Evolutionary conservation across 2,888 invertebrate genomes (phyloP), one percentile per base, ranked within the genome.

Genomic region (Hemithea aestivaria): DNA sequence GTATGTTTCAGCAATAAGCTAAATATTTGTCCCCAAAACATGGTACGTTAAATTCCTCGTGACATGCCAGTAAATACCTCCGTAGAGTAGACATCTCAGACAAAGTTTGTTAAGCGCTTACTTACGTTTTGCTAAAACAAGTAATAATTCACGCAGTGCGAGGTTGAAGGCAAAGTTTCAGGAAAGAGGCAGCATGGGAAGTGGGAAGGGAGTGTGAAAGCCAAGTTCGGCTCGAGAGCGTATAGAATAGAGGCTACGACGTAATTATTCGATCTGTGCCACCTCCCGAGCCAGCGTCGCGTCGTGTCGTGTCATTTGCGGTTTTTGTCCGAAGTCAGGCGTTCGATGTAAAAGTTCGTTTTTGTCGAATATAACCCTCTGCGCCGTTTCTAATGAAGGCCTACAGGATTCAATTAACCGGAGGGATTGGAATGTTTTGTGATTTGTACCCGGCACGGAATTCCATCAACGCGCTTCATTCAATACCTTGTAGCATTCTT

Each of bases 321-420:
- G 81, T 82, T 83, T 82, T 83, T 79, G 75, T 73, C 67, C 66
- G 60, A 63, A 65, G 67, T 65, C 67, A 57, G 60, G 56, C 64
- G 56, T 70, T 67, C 63, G 61, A 62, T 61, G 67, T 76, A 75
- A 81, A 80, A 81, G 73, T 79, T 76, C 70, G 74, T 78, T 81
- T 73, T 78, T 78, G 77, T 67, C 63, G 67, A 65, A 62, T 62
- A 60, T 61, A 48, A 61, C 66, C 63, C 67, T 26, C 34, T 10
- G 36, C 31, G 28, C 62, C 50, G 66, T 58, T 66, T 66, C 71
- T 84, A 84, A 84, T 84, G 80, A 82, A 80, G 81, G 82, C 74
- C 76, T 78, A 74, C 77, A 70, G 79, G 72, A 81, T 83, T 83
- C 83, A 81, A 83, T 84, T 84, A 83, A 79, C 74, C 70, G 67